Evolutionary conservation across 2,888 invertebrate genomes (phyloP).

Genomic region (Phyto melanocephala): DNA sequence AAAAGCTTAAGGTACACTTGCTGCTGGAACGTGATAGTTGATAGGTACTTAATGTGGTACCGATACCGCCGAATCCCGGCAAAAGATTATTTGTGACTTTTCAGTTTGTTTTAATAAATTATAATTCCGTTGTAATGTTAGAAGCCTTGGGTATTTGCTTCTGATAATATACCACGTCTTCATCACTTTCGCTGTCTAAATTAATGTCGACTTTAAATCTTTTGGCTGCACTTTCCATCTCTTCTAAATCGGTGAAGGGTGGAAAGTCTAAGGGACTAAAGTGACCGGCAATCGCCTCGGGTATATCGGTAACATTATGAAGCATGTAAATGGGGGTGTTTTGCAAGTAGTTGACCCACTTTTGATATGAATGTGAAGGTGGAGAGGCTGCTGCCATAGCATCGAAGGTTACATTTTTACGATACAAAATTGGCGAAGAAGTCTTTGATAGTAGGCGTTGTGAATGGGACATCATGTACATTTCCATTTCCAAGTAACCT

Average conservation of each 20-base stretch:
- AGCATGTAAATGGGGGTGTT: constrained; percentile 72
- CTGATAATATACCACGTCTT: constrained; percentile 21
- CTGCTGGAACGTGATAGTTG: constrained; percentile 2
- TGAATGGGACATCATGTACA: constrained; percentile 75
- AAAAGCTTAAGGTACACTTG: constrained; percentile 41
- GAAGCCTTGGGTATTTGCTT: constrained; percentile 20
- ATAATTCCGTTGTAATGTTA: constrained; percentile 38
- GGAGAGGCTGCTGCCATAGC: constrained; percentile 14
- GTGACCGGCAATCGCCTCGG: constrained; percentile 75
- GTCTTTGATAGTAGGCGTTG: constrained; percentile 74
- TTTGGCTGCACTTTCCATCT: constrained; percentile 73
- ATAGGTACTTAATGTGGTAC: too few relatives aligned
- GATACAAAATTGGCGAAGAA: constrained; percentile 73
- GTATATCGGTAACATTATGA: constrained; percentile 72
- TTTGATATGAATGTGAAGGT: constrained; percentile 69
- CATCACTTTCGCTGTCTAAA: neutral
- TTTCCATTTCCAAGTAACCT: constrained; percentile 76
- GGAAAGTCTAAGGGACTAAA: constrained; percentile 74
- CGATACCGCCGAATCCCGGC: too few relatives aligned
- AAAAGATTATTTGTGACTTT: too few relatives aligned
- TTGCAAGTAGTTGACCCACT: constrained; percentile 73
- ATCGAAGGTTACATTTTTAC: constrained; percentile 62
- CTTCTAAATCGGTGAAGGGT: constrained; percentile 71
- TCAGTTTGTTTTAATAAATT: too few relatives aligned
- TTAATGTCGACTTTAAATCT: constrained; percentile 69